These are phyloP conservation scores for Petrocephalus zakoni DNA, from an alignment of 2,113 vertebrate species.

Conservation along the genomic window DNA sequence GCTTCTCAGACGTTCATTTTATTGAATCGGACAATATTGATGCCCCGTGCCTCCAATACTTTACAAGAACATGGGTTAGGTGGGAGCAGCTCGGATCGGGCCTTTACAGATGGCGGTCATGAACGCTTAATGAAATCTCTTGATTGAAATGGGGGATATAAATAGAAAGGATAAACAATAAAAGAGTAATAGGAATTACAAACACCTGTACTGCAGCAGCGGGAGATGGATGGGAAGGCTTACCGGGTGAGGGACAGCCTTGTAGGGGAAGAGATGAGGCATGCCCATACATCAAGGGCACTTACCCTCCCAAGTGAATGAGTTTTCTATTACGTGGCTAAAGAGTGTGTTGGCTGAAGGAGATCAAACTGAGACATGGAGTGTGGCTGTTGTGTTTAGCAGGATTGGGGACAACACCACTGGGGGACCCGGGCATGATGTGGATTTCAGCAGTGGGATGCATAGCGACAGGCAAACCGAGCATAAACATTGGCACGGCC, in stretches of 20 bases:
- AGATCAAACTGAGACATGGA: neutral
- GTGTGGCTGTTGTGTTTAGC: neutral
- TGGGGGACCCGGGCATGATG: neutral
- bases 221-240: neutral
- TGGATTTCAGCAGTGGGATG: neutral
- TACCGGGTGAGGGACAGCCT: neutral
- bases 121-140: neutral
- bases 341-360: neutral
- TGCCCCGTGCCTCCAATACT: neutral
- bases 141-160: neutral
- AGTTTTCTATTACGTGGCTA: neutral
- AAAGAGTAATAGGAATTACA: neutral
- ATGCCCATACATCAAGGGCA: neutral
- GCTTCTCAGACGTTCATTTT: neutral
- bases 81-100: neutral
- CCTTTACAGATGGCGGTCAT: neutral
- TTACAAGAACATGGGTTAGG: neutral
- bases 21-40: neutral
- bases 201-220: neutral
- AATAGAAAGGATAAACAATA: neutral
- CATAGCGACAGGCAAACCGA: neutral
- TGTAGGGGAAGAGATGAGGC: neutral
- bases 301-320: neutral
- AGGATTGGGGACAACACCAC: neutral
- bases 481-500: neutral